phyloP scores from a whole-genome alignment of 2,113 vertebrate species.

The Antechinus stuartii region DNA sequence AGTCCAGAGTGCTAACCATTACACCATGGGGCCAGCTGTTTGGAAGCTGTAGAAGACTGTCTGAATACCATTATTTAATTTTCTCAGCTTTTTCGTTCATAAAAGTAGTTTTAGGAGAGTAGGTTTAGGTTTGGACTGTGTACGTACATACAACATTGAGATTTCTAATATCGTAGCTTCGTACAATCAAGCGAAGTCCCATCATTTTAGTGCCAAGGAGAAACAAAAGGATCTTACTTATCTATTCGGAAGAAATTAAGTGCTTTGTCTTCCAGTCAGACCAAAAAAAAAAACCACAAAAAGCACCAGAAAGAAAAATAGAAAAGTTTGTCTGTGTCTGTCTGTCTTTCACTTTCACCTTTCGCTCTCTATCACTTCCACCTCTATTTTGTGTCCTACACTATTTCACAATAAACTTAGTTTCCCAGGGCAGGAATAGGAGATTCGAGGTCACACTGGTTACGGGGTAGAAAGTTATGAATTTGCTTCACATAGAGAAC shows the following conservation, averaged over 20 bases:
- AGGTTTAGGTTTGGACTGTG: not conserved
- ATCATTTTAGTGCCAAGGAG: not conserved
- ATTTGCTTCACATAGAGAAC: not conserved
- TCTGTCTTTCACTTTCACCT: not conserved
- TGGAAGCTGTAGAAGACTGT: rapidly evolving
- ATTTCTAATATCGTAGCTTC: not conserved
- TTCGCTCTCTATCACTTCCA: not conserved
- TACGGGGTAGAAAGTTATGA: not conserved
- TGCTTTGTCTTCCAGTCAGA: not conserved
- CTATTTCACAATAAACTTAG: not conserved
- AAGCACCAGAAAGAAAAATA: too few relatives aligned
- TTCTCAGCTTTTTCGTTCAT: not conserved
- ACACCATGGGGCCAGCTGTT: not conserved
- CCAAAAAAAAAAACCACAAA: too few relatives aligned
- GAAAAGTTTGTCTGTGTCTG: not conserved
- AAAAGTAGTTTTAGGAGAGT: not conserved
- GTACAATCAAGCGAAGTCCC: not conserved
- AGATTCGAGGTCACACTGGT: not conserved
- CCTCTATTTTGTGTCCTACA: not conserved
- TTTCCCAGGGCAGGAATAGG: not conserved
- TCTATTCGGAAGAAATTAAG: not conserved
- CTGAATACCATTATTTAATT: not conserved
- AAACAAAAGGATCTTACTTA: not conserved
- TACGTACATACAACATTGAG: not conserved
- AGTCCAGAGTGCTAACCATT: conserved; percentile 6